Base-by-base conservation (phyloP, 2,888 invertebrate species). In the Macrostomum cliftonense region DNA sequence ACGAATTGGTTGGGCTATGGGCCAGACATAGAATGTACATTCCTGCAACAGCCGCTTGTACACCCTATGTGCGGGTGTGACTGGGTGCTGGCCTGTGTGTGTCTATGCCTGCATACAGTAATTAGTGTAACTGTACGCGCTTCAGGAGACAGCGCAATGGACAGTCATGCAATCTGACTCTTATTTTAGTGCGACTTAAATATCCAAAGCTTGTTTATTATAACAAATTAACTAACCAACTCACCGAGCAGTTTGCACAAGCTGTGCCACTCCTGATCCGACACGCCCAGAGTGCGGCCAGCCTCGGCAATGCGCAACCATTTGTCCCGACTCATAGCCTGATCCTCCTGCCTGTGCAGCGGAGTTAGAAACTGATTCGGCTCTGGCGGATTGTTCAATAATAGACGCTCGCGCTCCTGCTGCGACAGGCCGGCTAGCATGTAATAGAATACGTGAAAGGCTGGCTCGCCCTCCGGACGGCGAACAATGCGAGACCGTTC, bases 271-370 rank as follows among this genome's bases (percentile, higher is more conserved):
- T 91, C 88, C 16, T 76, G 75, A 42, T 81, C 79, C 1, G 79
- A 78, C 21, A 89, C 77, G 1, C 79, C 80, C 19, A 93, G 73
- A 47, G 77, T 73, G 52, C 79, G 77, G 61, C 93, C 77, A 12
- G 87, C 80, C 43, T 79, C 78, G 54, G 80, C 77, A 42, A 89
- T 76, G 49, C 83, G 79, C 42, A 79, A 75, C 71, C 89, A 91
- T 28, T 21, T 43, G 52, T 83, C 83, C 1, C 81, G 75, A 53
- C 82, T 79, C 0, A 85, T 83, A 46, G 78, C 74, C 61, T 81
- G 81, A 46, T 78, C 77, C 58, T 88, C 88, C 52, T 83, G 82
- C 67, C 81, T 80, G 55, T 83, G 82, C 53, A 79, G 74, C 12
- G 81, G 76, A 21, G 78, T 79, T 67, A 88, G 77, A 70, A 84